phyloP scores from a whole-genome alignment of 2,888 invertebrate genomes.

The Crocallis elinguaria region DNA sequence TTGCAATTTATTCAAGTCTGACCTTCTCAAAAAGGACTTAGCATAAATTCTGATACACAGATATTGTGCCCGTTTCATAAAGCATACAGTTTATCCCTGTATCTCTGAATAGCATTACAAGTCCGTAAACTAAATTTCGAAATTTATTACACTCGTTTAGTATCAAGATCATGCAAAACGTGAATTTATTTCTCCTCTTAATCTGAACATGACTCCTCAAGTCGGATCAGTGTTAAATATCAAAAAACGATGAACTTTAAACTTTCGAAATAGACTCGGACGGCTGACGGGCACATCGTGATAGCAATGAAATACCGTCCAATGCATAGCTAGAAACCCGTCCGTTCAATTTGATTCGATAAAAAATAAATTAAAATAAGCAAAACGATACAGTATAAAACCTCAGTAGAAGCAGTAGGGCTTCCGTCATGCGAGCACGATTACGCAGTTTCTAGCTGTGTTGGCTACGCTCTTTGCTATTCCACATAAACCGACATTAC shows the following conservation, averaged over 20 bases:
- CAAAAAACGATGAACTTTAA: conserved; percentile 74
- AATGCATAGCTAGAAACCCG: conserved; percentile 71
- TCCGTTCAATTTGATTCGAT: conserved; percentile 77
- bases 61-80: conserved; percentile 25
- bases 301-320: conserved; percentile 61
- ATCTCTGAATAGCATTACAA: conserved; percentile 23
- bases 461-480: background rate
- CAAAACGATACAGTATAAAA: conserved; percentile 43
- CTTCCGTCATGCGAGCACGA: background rate
- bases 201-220: conserved; percentile 38
- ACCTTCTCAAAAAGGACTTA: conserved; percentile 19
- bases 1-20: conserved; percentile 8
- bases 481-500: background rate
- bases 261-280: conserved; percentile 63
- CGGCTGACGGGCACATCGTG: conserved; percentile 63
- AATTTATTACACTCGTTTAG: conserved; percentile 29
- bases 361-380: conserved; percentile 84
- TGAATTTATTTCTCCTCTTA: conserved; percentile 36
- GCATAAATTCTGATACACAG: conserved; percentile 17
- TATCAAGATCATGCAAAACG: conserved; percentile 43
- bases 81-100: conserved; percentile 20
- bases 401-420: background rate
- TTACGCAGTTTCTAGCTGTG: background rate
- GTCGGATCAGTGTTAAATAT: conserved; percentile 62
- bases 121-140: conserved; percentile 35